Base-by-base conservation (phyloP, 2,797 vertebrate species). In the Tenualosa thibaudeaui region DNA sequence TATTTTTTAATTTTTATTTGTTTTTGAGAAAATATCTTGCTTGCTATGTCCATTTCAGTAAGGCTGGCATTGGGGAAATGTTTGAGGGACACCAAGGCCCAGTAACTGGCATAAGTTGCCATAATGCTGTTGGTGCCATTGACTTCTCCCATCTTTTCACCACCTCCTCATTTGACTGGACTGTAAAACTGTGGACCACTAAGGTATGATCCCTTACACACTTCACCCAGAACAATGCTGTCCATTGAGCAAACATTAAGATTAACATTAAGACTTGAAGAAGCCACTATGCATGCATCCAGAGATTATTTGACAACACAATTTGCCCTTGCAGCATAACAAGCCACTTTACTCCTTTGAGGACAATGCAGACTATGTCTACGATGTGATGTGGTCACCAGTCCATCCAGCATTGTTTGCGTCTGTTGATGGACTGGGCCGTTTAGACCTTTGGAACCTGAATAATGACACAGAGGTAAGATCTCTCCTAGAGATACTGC, bases 111-210 rank as follows among this genome's bases (percentile, higher is more conserved):
- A 96, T 97, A 91, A 96, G 96, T 43, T 97, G 96, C 89, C 96
- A 97, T 88, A 96, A 96, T 92, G 96, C 96, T n/a, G 95, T 96
- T 88, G 97, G 97, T 17, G 94, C 96, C 0, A 91, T 96, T 26
- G 96, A 97, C 89, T 97, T 97, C 89, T 97, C 97, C 17, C 96
- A 97, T 90, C 95, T 97, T 83, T 97, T 97, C 89, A 95, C 96
- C 84, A 97, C 96, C 1, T 97, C 97, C 0, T 97, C 97, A 0
- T 97, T 97, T 92, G 97, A 97, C 92, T 97, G 97, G 97, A 97
- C 97, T 12, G 95, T 97, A 88, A 97, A 97, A 88, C 88, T 97
- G 83, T 97, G 97, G 97, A 96, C 95, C 60, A 97, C 96, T 82
- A 97, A 97, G 96, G 97, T 97, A 91, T 94, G 94, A 87, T 17